Evolutionary conservation across 2,888 invertebrate genomes (phyloP).

Genomic region (Merodon equestris): DNA sequence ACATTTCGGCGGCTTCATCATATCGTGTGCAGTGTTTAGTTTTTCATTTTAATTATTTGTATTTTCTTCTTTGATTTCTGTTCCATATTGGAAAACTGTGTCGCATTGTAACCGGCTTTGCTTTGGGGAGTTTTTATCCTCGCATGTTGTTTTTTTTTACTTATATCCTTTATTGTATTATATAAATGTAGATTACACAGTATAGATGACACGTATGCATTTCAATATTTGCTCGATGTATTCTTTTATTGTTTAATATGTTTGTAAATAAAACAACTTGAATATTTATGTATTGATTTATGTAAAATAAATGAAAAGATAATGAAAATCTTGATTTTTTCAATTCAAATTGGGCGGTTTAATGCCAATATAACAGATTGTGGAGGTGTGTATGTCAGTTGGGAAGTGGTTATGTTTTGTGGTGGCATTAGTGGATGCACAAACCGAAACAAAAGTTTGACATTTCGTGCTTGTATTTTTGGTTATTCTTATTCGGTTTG

Average conservation of each 20-base stretch:
- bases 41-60: constrained; percentile 12
- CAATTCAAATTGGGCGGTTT: no score
- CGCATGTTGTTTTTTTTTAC: constrained; percentile 25
- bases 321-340: constrained; percentile 10
- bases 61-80: constrained; percentile 48
- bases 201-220: no score
- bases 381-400: no score
- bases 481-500: no score
- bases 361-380: no score
- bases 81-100: constrained; percentile 66
- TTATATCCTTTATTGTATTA: constrained; percentile 4
- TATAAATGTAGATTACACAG: no score
- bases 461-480: no score
- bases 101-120: constrained; percentile 53
- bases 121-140: constrained; percentile 65
- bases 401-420: no score
- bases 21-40: constrained; percentile 28
- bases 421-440: no score
- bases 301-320: constrained; percentile 40
- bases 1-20: constrained; percentile 7
- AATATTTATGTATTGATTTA: constrained; percentile 45
- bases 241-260: constrained; percentile 29
- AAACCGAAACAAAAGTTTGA: no score
- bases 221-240: constrained; percentile 3
- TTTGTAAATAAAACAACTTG: constrained; percentile 39